Percentiles rank a stretch among this genome's conserved stretches.
Evolutionary conservation across 2,113 vertebrate genomes (phyloP).

Genomic region (Gnathonemus longibarbis): DNA sequence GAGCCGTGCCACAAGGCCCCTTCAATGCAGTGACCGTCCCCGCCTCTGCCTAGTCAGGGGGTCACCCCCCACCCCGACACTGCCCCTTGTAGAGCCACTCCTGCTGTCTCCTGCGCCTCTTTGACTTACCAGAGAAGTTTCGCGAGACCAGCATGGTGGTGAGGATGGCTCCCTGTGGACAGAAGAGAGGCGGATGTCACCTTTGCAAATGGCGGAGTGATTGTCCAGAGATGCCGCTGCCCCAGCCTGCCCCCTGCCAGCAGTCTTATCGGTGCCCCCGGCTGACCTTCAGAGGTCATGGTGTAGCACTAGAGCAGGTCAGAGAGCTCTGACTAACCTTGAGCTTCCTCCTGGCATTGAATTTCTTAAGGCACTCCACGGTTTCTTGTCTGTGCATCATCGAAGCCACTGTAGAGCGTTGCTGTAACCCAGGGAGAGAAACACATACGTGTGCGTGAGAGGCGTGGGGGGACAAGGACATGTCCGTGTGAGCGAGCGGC

Average conservation of each 20-base stretch:
- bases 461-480: too few species aligned
- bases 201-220: neutral
- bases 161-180: slow-evolving; percentile 68
- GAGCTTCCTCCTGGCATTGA: slow-evolving; percentile 95
- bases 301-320: neutral
- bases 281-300: neutral
- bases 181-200: slow-evolving; percentile 8
- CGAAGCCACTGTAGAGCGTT: slow-evolving; percentile 96
- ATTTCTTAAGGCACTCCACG: slow-evolving; percentile 95
- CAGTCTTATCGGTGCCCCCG: neutral
- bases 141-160: slow-evolving; percentile 77
- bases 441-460: neutral
- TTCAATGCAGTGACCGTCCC: neutral
- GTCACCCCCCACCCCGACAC: neutral
- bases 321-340: slow-evolving; percentile 63
- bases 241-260: neutral
- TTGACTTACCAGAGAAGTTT: slow-evolving; percentile 74
- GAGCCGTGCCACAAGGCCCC: neutral
- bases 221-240: neutral
- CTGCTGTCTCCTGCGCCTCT: neutral
- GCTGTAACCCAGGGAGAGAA: slow-evolving; percentile 51
- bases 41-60: neutral
- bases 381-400: slow-evolving; percentile 99
- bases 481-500: neutral
- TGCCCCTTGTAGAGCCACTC: neutral